Percentiles rank a stretch among this genome's conserved stretches.
Conservation (phyloP, 1,140 invertebrate species). For the Caenorhabditis elegans region DNA sequence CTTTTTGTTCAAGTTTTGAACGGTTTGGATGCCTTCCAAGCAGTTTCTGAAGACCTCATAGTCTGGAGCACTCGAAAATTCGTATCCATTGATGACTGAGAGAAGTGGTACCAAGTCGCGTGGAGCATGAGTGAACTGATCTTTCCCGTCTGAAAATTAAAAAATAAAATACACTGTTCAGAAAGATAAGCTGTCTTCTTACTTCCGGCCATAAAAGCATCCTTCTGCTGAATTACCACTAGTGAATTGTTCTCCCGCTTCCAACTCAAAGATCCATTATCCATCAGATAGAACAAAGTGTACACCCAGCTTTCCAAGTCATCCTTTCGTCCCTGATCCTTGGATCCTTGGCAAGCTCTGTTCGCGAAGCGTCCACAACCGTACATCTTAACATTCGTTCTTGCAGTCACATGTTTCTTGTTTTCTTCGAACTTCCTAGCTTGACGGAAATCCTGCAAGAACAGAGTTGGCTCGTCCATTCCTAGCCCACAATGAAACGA, state of each 20-base stretch:
- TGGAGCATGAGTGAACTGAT: neutral
- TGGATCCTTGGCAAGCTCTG: neutral
- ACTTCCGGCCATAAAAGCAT: neutral
- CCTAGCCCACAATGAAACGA: neutral
- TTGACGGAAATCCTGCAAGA: neutral
- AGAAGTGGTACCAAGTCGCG: neutral
- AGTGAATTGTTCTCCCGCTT: neutral
- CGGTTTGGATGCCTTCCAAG: neutral
- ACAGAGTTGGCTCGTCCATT: neutral
- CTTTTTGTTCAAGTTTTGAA: neutral
- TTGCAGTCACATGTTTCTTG: neutral
- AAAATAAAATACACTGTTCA: too few species aligned
- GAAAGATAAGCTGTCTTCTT: neutral
- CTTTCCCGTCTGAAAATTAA: neutral
- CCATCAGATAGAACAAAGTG: neutral
- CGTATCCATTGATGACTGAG: neutral
- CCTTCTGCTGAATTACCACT: neutral
- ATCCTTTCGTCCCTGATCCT: neutral
- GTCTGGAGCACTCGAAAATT: neutral
- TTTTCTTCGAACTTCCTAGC: neutral
- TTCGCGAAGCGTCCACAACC: neutral
- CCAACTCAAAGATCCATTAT: neutral
- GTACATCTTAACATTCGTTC: neutral
- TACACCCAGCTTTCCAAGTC: constrained; percentile 17
- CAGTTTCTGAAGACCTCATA: neutral